A percentile compares a stretch with the other conserved stretches of the same genome.
phyloP scores from a whole-genome alignment of 2,797 vertebrate genomes.

The Coccyzus lansbergi region DNA sequence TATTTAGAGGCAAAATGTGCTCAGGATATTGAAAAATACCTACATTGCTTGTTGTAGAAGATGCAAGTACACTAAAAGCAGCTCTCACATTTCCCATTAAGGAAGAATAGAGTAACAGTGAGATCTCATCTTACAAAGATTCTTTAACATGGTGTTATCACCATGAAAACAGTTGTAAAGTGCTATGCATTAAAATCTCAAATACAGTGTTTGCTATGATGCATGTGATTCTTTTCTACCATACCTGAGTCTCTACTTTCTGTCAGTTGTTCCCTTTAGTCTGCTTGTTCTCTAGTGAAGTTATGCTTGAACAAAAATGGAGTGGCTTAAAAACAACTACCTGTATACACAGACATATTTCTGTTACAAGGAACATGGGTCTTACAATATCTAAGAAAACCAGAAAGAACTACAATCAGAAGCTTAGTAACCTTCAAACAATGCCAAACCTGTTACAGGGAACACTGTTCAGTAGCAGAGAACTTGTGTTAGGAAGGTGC shows the following conservation, averaged over 20 bases:
- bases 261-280: neutral
- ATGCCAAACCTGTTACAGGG: neutral
- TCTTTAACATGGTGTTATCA: neutral
- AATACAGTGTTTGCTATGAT: neutral
- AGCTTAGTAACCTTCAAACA: neutral
- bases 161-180: neutral
- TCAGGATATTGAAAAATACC: neutral
- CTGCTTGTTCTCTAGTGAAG: neutral
- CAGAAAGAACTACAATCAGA: neutral
- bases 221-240: neutral
- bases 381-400: neutral
- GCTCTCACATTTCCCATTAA: neutral
- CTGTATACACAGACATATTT: neutral
- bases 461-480: neutral
- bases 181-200: neutral
- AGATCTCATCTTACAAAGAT: neutral
- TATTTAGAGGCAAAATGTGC: neutral
- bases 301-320: neutral
- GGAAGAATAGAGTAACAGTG: neutral
- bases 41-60: neutral
- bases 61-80: neutral
- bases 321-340: neutral
- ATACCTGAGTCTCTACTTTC: neutral
- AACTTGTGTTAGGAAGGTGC: neutral
- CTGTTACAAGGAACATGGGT: neutral